These are phyloP conservation scores for Emmelina monodactyla DNA, from an alignment of 2,888 invertebrate species.

Conservation along the genomic window DNA sequence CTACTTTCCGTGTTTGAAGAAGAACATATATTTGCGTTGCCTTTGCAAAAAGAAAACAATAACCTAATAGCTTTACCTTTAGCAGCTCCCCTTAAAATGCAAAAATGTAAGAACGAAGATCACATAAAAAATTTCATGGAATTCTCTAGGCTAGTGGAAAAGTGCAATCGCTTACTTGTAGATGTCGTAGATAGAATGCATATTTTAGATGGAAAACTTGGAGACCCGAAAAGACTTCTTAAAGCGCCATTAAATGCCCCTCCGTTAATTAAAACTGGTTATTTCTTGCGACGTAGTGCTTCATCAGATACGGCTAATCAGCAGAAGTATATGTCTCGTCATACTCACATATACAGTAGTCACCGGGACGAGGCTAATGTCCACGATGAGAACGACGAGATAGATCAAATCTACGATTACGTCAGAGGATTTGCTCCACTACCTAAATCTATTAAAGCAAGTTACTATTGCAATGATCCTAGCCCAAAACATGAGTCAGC, in stretches of 20 bases:
- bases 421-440: slow-evolving; percentile 91
- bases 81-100: slow-evolving; percentile 85
- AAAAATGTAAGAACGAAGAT: slow-evolving; percentile 83
- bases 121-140: slow-evolving; percentile 78
- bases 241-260: slow-evolving; percentile 49
- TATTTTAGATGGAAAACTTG: slow-evolving; percentile 81
- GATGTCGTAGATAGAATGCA: slow-evolving; percentile 84
- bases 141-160: slow-evolving; percentile 79
- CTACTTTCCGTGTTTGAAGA: slow-evolving; percentile 86
- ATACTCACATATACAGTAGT: slow-evolving; percentile 60
- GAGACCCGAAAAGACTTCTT: slow-evolving; percentile 66
- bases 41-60: slow-evolving; percentile 81
- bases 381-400: slow-evolving; percentile 91
- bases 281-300: slow-evolving; percentile 77
- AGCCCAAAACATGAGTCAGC: slow-evolving; percentile 59
- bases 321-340: slow-evolving; percentile 58
- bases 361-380: slow-evolving; percentile 72
- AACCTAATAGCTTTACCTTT: slow-evolving; percentile 83
- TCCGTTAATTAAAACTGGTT: slow-evolving; percentile 68
- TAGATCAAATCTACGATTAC: slow-evolving; percentile 96
- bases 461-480: slow-evolving; percentile 63
- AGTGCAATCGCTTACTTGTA: slow-evolving; percentile 75
- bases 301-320: slow-evolving; percentile 78
- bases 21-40: slow-evolving; percentile 84
- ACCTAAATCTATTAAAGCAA: slow-evolving; percentile 79